Percentiles rank a stretch among this genome's conserved stretches.
These are phyloP conservation scores for Periplaneta americana DNA, from an alignment of 1,140 invertebrate genomes.

Conservation along the genomic window DNA sequence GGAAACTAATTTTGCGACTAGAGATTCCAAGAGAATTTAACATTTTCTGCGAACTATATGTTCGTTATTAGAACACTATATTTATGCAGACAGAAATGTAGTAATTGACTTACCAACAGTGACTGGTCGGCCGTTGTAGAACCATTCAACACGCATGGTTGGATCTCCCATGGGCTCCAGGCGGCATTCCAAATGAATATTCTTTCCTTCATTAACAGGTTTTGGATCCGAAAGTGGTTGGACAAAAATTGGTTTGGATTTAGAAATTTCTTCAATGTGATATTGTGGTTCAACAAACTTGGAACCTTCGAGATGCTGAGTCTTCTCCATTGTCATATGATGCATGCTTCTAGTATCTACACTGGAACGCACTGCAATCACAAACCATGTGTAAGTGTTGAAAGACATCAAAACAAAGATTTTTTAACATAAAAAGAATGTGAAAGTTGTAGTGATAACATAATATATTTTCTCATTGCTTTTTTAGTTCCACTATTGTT, in stretches of 20 bases:
- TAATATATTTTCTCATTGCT: too few relatives aligned
- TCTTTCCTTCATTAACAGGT: slow-evolving; percentile 83
- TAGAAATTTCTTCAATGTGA: slow-evolving; percentile 87
- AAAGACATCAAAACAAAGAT: too few relatives aligned
- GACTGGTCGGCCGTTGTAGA: slow-evolving; percentile 82
- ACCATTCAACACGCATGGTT: slow-evolving; percentile 93
- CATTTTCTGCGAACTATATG: too few relatives aligned
- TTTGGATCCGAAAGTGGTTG: slow-evolving; percentile 75
- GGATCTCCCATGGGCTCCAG: slow-evolving; percentile 92
- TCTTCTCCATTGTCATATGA: slow-evolving; percentile 76
- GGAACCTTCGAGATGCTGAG: slow-evolving; percentile 77
- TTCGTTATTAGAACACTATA: too few relatives aligned
- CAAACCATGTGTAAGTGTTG: too few relatives aligned
- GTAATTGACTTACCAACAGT: slow-evolving; percentile 63
- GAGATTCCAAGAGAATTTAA: too few relatives aligned
- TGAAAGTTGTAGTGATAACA: too few relatives aligned
- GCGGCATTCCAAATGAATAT: slow-evolving; percentile 84
- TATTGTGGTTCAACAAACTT: slow-evolving; percentile 83
- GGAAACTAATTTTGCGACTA: too few relatives aligned
- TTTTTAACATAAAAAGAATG: too few relatives aligned
- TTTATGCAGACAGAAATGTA: too few relatives aligned
- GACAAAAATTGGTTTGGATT: slow-evolving; percentile 86
- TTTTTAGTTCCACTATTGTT: too few relatives aligned
- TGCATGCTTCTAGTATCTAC: slow-evolving; percentile 88
- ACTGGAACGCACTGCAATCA: slow-evolving; percentile 64